These are phyloP conservation scores for Myotis planiceps DNA, from an alignment of 2,797 vertebrate species.

Conservation along the genomic window DNA sequence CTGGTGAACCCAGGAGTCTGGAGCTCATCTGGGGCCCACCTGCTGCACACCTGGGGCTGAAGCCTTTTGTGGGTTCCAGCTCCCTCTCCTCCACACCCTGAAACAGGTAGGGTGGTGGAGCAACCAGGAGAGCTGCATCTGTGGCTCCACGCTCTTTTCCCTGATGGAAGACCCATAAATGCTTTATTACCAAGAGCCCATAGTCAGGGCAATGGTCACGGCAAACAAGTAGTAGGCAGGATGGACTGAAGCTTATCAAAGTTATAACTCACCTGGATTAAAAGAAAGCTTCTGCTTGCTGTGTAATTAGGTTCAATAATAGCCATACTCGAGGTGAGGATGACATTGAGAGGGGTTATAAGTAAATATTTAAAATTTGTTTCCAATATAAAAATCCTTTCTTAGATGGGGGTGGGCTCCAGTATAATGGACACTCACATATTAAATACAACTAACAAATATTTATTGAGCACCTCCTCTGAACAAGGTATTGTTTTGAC, in stretches of 20 bases:
- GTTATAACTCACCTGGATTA: neutral
- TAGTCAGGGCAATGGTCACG: neutral
- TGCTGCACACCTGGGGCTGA: slow-evolving; percentile 45
- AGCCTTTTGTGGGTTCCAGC: slow-evolving; percentile 27
- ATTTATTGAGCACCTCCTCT: neutral
- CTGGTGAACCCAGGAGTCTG: slow-evolving; percentile 23
- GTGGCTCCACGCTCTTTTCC: neutral
- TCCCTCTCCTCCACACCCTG: slow-evolving; percentile 40
- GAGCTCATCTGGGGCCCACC: slow-evolving; percentile 71
- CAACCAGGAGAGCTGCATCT: neutral
- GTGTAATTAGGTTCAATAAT: neutral
- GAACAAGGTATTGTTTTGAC: neutral
- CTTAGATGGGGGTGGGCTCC: neutral
- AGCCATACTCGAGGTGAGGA: neutral
- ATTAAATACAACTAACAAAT: neutral
- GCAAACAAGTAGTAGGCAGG: neutral
- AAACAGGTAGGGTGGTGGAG: neutral
- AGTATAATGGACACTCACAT: neutral
- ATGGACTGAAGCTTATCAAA: neutral
- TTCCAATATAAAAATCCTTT: slow-evolving; percentile 29
- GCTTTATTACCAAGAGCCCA: neutral
- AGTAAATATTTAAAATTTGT: slow-evolving; percentile 1
- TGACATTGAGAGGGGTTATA: neutral
- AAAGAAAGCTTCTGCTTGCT: neutral
- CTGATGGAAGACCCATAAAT: neutral